Evolutionary conservation across 2,113 vertebrate species (phyloP), one percentile per base, ranked within the genome.

Genomic region (Dasypus novemcinctus): DNA sequence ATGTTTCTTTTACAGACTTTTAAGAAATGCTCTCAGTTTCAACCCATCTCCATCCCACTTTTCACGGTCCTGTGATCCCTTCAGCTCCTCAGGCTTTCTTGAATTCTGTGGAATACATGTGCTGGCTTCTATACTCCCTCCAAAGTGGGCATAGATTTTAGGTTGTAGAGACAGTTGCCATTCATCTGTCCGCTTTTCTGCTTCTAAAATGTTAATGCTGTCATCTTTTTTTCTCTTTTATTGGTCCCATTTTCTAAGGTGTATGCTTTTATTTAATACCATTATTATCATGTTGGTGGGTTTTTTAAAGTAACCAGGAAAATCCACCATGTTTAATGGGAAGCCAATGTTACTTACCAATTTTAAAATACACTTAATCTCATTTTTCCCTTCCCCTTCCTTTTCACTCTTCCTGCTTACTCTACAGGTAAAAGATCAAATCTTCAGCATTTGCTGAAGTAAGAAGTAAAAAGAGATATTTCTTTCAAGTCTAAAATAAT

Each of bases 121-220:
- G 21, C n/a, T n/a, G 0, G 0, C 33, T 23, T 18, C 49, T 4
- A 9, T 3, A 3, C 21, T 7, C 8, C 10, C 71, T n/a, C 9
- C 2, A 3, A 43, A 6, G 0, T 4, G n/a, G 41, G 36, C 3
- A 3, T 8, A 9, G 15, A 1, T 21, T 0, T 0, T 13, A 21
- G 12, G 20, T 31, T 54, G 21, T 13, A 1, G 25, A 41, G 21
- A 20, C 8, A 1, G 9, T 20, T 9, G 46, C 21, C n/a, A 10
- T 3, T 49, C 13, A 38, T 8, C 25, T 38, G 6, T 29, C 0
- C 0, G 14, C 52, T 33, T 41, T 49, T 12, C 76, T 69, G 64
- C 54, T 27, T 85, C 74, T 1, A 8, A 14, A 29, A 46, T 76
- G 8, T 1, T 31, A 3, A 38, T 21, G 12, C 72, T 54, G 0